These are phyloP conservation scores for Chanos chanos DNA, from an alignment of 2,797 vertebrate species.

Conservation along the genomic window DNA sequence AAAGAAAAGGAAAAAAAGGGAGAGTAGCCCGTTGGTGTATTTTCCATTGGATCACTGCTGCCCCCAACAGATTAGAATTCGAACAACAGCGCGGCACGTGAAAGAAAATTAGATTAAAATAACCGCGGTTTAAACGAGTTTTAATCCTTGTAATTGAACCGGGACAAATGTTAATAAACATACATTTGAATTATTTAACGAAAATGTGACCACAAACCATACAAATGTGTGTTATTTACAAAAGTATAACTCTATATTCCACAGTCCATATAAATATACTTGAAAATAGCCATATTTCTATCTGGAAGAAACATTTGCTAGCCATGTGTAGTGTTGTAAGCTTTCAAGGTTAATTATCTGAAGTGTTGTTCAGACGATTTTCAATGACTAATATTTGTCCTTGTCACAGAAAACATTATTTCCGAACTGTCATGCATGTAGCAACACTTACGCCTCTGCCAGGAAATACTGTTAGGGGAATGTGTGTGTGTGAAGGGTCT, in stretches of 20 bases:
- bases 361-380: conserved; percentile 75
- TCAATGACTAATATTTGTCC: conserved; percentile 73
- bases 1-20: too few species aligned
- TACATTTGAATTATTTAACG: too few species aligned
- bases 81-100: conserved; percentile 13
- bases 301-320: conserved; percentile 65
- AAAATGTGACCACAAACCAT: too few species aligned
- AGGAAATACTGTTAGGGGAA: conserved; percentile 56
- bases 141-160: too few species aligned
- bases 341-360: conserved; percentile 70
- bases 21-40: too few species aligned
- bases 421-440: conserved; percentile 71
- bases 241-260: too few species aligned
- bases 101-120: neutral
- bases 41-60: conserved; percentile 25
- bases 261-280: conserved; percentile 38
- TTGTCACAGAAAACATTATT: conserved; percentile 70
- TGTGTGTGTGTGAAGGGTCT: too few species aligned
- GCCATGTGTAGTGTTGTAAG: conserved; percentile 53
- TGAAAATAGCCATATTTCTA: conserved; percentile 55
- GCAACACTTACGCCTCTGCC: conserved; percentile 74
- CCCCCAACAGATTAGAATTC: conserved; percentile 33
- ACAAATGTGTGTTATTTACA: too few species aligned
- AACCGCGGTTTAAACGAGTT: too few species aligned
- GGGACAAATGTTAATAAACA: too few species aligned